Conservation (phyloP, 1,140 invertebrate genomes). For the Bombus polaris region DNA sequence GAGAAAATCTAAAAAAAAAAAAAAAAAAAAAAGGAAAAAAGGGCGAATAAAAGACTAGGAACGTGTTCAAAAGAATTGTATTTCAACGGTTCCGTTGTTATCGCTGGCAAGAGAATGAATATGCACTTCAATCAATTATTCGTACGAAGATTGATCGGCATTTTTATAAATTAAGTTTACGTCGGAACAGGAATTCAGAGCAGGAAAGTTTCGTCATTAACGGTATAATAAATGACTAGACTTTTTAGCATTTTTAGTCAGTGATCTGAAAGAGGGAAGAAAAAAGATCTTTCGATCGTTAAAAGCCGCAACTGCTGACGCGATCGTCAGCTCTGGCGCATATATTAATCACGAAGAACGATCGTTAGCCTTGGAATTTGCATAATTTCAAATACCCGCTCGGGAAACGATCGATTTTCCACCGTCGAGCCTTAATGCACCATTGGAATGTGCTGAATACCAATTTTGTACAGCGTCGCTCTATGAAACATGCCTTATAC, state of each 20-base stretch:
- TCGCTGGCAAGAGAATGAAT: not conserved
- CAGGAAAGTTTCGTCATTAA: too few species aligned
- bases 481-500: not conserved
- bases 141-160: not conserved
- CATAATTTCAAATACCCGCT: constrained; percentile 37
- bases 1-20: not conserved
- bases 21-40: not conserved
- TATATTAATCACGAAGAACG: constrained; percentile 24
- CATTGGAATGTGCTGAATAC: not conserved
- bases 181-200: not conserved
- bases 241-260: not conserved
- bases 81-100: not conserved
- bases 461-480: constrained; percentile 1
- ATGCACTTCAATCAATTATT: not conserved
- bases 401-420: constrained; percentile 30
- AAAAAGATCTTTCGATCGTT: not conserved
- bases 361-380: constrained; percentile 33
- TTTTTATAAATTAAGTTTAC: not conserved
- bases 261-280: not conserved
- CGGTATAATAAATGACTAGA: not conserved
- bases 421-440: constrained; percentile 15
- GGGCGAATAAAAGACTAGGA: too few species aligned
- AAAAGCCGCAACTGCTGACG: not conserved
- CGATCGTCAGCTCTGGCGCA: not conserved
- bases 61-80: not conserved